Base-by-base conservation (phyloP, 2,113 vertebrate species). In the Ellobius talpinus region DNA sequence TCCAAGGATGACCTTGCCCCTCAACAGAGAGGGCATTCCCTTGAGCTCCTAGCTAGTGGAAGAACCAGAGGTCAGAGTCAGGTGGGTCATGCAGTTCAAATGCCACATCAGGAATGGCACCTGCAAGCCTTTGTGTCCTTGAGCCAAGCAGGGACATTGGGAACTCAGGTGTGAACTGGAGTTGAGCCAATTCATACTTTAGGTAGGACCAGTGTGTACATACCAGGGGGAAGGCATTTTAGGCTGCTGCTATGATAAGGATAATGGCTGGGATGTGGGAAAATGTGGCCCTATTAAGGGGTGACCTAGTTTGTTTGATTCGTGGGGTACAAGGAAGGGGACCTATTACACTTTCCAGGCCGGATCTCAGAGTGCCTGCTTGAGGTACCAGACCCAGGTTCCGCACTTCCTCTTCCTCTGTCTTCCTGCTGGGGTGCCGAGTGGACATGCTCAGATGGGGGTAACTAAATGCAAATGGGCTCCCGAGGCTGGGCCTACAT, bases 101-200 rank as follows among this genome's bases (percentile, higher is more conserved):
- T 3, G 39, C 31, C n/a, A 55, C 0, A 0, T 4, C 0, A 2
- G 36, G 58, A 50, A 70, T 47, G 68, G 84, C 29, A 26, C 55
- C 31, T 17, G 1, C 13, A 2, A 21, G 39, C 33, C 36, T 77
- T 29, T 66, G 26, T 63, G 70, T 26, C 3, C 33, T 33, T 17
- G 36, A 52, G 63, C 5, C 23, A 19, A 7, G 47, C 3, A 3
- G 42, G 73, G 14, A 14, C 17, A 2, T 5, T 21, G 5, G 66
- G 87, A 87, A 23, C 45, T 3, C 1, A 1, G 70, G 9, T 23
- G 5, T 16, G 55, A 36, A 42, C 16, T 24, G 76, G 21, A 24
- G 31, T 26, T 55, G 85, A 82, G 87, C 36, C 2, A 4, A 6
- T 50, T 39, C 61, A 47, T 29, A 29, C 58, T 42, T 63, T 14